Percentiles rank a stretch among this genome's conserved stretches.
Evolutionary conservation across 2,113 vertebrate species (phyloP).

Genomic region (Oxyruncus cristatus): DNA sequence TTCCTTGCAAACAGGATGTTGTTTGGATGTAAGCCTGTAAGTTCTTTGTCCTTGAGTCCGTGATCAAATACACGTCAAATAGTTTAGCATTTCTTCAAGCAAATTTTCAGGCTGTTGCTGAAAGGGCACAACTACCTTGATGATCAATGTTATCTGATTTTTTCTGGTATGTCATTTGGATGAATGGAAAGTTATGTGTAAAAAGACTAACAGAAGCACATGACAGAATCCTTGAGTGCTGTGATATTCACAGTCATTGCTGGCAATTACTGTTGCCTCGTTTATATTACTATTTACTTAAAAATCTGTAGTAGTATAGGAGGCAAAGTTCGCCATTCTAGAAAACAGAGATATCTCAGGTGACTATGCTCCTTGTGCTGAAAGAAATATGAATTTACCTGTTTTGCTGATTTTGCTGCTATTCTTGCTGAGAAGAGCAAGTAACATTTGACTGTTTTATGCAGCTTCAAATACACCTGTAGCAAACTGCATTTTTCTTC

Average conservation of each 20-base stretch:
- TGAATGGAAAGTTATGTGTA: not conserved
- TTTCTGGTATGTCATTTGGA: not conserved
- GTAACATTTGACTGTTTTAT: not conserved
- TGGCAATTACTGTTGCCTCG: not conserved
- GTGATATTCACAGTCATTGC: not conserved
- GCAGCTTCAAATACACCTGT: not conserved
- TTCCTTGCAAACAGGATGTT: conserved; percentile 3
- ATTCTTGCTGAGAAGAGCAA: not conserved
- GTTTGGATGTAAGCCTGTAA: conserved; percentile 24
- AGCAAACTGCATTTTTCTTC: not conserved
- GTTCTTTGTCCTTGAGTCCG: conserved; percentile 6
- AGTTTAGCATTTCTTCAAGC: not conserved
- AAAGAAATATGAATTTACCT: not conserved
- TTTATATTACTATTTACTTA: not conserved
- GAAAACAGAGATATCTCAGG: not conserved
- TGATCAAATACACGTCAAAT: not conserved
- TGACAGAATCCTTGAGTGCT: not conserved
- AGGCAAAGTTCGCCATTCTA: not conserved
- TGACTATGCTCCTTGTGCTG: not conserved
- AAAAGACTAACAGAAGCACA: not conserved
- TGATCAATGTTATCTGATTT: not conserved
- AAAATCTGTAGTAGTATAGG: not conserved
- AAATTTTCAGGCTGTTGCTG: not conserved
- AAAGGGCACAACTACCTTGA: not conserved
- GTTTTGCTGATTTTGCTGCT: not conserved